A percentile compares a stretch with the other conserved stretches of the same genome.
Evolutionary conservation across 2,113 vertebrate genomes (phyloP).

Genomic region (Indicator maculatus): DNA sequence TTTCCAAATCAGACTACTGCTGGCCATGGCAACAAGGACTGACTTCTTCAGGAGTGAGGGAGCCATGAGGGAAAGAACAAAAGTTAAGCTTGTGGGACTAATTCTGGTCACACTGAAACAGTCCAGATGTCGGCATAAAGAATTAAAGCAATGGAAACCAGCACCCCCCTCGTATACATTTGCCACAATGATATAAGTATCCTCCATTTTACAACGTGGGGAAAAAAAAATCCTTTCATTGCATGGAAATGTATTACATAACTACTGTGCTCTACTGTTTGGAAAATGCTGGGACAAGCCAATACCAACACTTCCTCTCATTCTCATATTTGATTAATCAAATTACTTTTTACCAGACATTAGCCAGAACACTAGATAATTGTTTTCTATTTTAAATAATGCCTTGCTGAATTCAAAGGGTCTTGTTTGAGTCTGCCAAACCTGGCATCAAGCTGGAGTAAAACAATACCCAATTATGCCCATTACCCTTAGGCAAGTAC

Average conservation of each 20-base stretch:
- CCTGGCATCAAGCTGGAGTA: neutral
- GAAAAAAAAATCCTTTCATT: neutral
- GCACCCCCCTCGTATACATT: neutral
- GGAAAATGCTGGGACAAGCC: constrained; percentile 46
- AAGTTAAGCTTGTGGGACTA: neutral
- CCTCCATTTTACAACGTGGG: neutral
- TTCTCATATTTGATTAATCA: constrained; percentile 61
- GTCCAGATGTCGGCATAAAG: constrained; percentile 14
- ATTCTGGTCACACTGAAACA: neutral
- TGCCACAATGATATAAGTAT: constrained; percentile 11
- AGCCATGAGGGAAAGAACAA: neutral
- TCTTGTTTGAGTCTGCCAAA: constrained; percentile 20
- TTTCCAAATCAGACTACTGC: neutral
- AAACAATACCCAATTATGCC: constrained; percentile 32
- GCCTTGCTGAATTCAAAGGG: constrained; percentile 44
- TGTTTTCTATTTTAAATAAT: constrained; percentile 66
- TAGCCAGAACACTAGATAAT: constrained; percentile 63
- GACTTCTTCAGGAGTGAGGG: neutral
- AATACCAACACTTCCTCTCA: constrained; percentile 61
- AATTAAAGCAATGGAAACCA: constrained; percentile 7
- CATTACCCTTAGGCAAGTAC: constrained; percentile 35
- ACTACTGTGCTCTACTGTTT: constrained; percentile 51
- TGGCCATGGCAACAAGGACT: neutral
- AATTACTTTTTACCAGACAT: constrained; percentile 58
- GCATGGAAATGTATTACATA: constrained; percentile 27